Evolutionary conservation across 2,797 vertebrate genomes (phyloP).

Genomic region (Tinamus major): DNA sequence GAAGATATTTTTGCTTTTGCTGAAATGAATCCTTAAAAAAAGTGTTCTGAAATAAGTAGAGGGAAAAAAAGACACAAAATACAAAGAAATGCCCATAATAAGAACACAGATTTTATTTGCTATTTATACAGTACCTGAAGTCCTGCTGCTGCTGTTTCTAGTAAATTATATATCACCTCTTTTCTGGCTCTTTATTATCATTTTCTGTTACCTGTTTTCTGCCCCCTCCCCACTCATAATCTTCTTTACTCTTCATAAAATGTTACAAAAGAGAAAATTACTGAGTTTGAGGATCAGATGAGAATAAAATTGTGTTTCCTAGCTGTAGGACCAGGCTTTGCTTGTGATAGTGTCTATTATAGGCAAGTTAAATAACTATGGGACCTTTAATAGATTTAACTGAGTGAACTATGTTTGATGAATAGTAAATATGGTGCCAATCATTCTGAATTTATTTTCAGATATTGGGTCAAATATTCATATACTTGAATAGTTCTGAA

Average conservation of each 20-base stretch:
- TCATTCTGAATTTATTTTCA: background rate
- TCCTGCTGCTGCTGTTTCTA: background rate
- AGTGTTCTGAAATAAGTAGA: background rate
- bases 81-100: background rate
- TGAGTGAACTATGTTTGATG: background rate
- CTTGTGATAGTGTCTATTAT: background rate
- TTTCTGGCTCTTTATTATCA: background rate
- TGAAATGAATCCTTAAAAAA: background rate
- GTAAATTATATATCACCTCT: conserved; percentile 13
- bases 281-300: conserved; percentile 5
- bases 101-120: background rate
- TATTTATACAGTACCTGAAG: background rate
- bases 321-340: background rate
- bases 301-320: background rate
- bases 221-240: background rate
- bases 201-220: background rate
- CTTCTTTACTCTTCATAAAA: background rate
- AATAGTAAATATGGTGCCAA: background rate
- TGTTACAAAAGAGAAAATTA: conserved; percentile 37
- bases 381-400: background rate
- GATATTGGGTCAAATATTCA: background rate
- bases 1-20: background rate
- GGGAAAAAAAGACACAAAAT: background rate
- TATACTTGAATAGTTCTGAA: background rate
- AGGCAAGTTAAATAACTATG: background rate